Percentiles rank a stretch among this genome's conserved stretches.
Conservation (phyloP, 2,797 vertebrate genomes). For the Argya squamiceps region DNA sequence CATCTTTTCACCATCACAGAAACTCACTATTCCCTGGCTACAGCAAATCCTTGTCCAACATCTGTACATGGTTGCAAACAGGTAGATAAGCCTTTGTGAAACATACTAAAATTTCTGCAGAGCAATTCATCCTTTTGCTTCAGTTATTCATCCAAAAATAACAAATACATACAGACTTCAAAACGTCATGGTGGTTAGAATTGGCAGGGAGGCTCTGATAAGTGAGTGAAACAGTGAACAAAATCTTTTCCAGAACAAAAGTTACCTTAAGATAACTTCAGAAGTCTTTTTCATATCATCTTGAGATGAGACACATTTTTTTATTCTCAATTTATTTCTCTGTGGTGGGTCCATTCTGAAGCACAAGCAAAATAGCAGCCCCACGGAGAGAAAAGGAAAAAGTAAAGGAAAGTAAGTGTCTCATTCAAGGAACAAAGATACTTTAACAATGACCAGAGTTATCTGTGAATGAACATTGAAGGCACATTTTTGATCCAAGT, state of each 20-base stretch:
- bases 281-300: not conserved
- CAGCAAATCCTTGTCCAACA: not conserved
- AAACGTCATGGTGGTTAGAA: not conserved
- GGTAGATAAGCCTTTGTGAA: not conserved
- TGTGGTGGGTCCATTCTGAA: not conserved
- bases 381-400: not conserved
- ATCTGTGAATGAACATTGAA: not conserved
- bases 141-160: not conserved
- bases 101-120: not conserved
- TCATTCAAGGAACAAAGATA: not conserved
- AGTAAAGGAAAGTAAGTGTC: not conserved
- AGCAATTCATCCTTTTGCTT: not conserved
- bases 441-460: not conserved
- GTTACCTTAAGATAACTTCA: not conserved
- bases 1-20: not conserved
- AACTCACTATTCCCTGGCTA: not conserved
- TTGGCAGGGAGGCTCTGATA: not conserved
- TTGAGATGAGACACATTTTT: not conserved
- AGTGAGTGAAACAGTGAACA: not conserved
- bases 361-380: constrained; percentile 4
- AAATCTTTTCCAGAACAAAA: not conserved
- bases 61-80: not conserved
- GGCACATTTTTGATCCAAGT: not conserved
- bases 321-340: constrained; percentile 42
- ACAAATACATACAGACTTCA: not conserved